phyloP scores from a whole-genome alignment of 2,113 vertebrate genomes.

The Spea bombifrons region DNA sequence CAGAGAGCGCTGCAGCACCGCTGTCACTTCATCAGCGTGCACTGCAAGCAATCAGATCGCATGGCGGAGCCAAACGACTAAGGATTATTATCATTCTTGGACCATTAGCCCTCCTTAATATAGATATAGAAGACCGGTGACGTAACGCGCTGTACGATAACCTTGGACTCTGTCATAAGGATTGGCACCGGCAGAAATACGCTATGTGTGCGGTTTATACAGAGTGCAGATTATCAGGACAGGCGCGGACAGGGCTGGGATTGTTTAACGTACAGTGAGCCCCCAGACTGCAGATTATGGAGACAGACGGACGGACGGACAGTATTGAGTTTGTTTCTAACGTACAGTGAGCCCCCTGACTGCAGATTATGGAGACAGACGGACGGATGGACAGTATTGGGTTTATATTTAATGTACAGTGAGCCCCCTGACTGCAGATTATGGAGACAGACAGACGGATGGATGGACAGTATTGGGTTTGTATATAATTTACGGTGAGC shows the following conservation, averaged over 20 bases:
- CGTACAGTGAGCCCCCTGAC: neutral
- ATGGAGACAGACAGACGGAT: neutral
- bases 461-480: neutral
- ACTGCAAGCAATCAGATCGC: neutral
- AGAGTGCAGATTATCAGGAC: neutral
- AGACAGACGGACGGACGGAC: neutral
- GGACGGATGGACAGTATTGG: neutral
- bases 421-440: neutral
- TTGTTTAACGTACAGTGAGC: neutral
- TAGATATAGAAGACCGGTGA: no score
- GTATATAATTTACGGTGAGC: neutral
- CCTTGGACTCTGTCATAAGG: no score
- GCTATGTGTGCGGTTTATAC: no score
- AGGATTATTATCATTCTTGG: no score
- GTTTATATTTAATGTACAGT: neutral
- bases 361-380: neutral
- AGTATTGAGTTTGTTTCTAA: neutral
- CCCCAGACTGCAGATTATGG: neutral
- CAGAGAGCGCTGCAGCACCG: constrained; percentile 9
- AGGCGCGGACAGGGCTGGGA: neutral
- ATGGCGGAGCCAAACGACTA: no score
- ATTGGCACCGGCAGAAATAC: no score
- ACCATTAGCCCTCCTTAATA: no score
- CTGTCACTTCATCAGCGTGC: constrained; percentile 25
- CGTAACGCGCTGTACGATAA: no score